phyloP scores from a whole-genome alignment of 2,797 vertebrate genomes.

The Tokudaia tokunoshimensis region DNA sequence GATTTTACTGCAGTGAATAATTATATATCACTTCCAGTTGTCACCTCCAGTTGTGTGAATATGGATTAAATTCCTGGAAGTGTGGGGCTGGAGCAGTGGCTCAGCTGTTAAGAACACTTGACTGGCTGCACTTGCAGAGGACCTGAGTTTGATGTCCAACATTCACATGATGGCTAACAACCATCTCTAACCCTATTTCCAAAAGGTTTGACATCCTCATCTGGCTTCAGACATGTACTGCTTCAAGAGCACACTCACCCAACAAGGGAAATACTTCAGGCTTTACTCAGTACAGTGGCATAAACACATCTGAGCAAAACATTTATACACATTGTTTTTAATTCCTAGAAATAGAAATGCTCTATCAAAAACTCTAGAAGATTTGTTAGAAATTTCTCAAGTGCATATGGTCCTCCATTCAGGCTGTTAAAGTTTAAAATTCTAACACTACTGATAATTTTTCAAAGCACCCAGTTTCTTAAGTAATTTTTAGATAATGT shows the following conservation, averaged over 20 bases:
- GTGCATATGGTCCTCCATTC: background rate
- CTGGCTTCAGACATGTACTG: background rate
- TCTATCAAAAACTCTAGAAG: background rate
- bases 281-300: background rate
- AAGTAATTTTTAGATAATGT: background rate
- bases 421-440: conserved; percentile 1
- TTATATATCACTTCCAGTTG: background rate
- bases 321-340: background rate
- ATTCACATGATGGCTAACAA: background rate
- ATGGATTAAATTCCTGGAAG: background rate
- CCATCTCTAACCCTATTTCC: background rate
- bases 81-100: background rate
- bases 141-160: background rate
- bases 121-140: background rate
- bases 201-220: background rate
- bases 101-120: background rate
- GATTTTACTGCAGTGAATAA: background rate
- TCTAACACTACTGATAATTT: background rate
- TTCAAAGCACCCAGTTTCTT: background rate
- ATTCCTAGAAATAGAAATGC: conserved; percentile 20
- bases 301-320: background rate
- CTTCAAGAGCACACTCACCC: background rate
- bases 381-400: background rate
- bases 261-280: background rate
- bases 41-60: conserved; percentile 39